phyloP scores from a whole-genome alignment of 2,888 invertebrate species.

The Oscheius onirici region DNA sequence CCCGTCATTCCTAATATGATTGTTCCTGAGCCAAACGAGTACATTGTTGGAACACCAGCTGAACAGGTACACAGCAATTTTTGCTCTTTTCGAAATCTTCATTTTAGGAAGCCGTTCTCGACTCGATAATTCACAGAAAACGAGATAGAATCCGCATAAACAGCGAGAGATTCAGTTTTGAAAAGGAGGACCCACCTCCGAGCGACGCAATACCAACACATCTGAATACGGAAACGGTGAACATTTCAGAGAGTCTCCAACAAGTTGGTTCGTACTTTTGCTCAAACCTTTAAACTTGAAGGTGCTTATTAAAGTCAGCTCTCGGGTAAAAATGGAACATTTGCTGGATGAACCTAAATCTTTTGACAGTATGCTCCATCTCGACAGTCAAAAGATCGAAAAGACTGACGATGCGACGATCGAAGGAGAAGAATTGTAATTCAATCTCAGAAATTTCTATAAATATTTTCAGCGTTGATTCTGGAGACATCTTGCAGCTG shows the following conservation, averaged over 20 bases:
- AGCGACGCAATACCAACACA: too few relatives aligned
- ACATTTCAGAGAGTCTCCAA: too few relatives aligned
- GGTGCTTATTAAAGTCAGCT: constrained; percentile 25
- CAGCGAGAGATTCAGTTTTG: constrained; percentile 9
- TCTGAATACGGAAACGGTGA: too few relatives aligned
- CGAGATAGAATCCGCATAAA: constrained; percentile 1
- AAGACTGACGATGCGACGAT: background rate
- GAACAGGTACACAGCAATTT: constrained; percentile 14
- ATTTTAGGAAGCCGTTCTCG: constrained; percentile 8
- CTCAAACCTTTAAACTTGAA: background rate
- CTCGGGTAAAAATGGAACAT: constrained; percentile 30
- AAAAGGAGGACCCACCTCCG: background rate
- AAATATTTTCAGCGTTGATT: constrained; percentile 51
- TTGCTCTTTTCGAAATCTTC: background rate
- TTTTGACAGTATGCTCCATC: constrained; percentile 24
- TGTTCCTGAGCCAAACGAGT: background rate
- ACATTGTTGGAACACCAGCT: constrained; percentile 20
- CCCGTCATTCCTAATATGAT: background rate
- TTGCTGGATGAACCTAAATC: constrained; percentile 11
- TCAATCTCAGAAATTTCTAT: background rate
- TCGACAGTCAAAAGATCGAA: background rate
- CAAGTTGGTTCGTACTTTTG: background rate
- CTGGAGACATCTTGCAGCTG: constrained; percentile 60
- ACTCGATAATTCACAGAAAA: background rate
- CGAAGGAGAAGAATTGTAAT: constrained; percentile 29